Evolutionary conservation across 2,113 vertebrate species (phyloP).

Genomic region (Steatornis caripensis): DNA sequence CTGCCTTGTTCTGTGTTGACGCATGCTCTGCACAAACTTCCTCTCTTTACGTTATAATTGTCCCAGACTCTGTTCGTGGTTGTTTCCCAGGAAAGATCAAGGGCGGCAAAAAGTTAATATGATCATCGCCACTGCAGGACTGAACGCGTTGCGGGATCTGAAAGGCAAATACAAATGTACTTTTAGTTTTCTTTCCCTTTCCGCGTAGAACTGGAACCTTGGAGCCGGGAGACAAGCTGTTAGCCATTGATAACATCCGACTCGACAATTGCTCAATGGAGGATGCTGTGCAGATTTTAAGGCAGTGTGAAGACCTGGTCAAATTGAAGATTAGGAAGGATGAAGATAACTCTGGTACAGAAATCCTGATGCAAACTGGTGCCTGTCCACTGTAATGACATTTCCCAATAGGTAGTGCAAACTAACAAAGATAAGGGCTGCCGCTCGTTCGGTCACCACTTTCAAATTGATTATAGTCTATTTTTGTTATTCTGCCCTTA

Average conservation of each 20-base stretch:
- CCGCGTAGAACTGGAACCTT: slow-evolving; percentile 88
- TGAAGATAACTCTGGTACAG: slow-evolving; percentile 93
- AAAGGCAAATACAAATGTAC: slow-evolving; percentile 30
- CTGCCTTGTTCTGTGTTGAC: background rate
- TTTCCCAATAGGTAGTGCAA: slow-evolving; percentile 38
- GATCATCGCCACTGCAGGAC: background rate
- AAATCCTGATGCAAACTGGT: slow-evolving; percentile 18
- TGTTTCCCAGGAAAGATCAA: background rate
- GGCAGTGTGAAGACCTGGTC: slow-evolving; percentile 95
- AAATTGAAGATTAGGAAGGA: slow-evolving; percentile 95
- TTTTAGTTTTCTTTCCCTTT: background rate
- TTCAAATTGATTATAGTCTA: slow-evolving; percentile 29
- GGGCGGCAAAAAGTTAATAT: background rate
- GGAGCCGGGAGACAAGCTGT: slow-evolving; percentile 92
- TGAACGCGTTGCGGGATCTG: background rate
- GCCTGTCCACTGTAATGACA: slow-evolving; percentile 31
- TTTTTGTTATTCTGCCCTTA: slow-evolving; percentile 47
- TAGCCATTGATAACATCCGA: slow-evolving; percentile 94
- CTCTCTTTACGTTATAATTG: background rate
- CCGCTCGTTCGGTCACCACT: background rate
- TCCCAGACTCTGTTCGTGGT: background rate
- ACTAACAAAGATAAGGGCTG: slow-evolving; percentile 26
- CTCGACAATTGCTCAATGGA: slow-evolving; percentile 94
- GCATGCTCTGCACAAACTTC: background rate
- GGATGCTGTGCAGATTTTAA: slow-evolving; percentile 91